phyloP scores from a whole-genome alignment of 1,140 invertebrate species.

The Bathynomus jamesi region DNA sequence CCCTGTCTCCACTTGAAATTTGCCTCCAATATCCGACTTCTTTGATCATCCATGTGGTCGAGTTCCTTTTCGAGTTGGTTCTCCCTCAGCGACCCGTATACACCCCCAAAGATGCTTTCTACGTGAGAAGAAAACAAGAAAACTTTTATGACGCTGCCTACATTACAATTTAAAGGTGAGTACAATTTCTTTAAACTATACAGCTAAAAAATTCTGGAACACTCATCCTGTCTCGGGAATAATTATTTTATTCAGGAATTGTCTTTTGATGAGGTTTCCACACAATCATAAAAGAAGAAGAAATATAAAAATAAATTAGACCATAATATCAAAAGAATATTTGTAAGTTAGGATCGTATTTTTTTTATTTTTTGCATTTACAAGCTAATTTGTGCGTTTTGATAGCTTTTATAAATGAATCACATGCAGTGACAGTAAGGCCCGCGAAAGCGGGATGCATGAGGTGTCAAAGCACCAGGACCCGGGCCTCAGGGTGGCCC shows the following conservation, averaged over 20 bases:
- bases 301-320: no score
- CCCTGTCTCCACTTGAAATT: conserved; percentile 52
- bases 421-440: no score
- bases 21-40: conserved; percentile 49
- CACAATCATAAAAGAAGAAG: not conserved
- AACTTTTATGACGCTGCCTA: not conserved
- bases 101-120: conserved; percentile 50
- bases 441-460: no score
- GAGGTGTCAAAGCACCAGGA: no score
- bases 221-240: not conserved
- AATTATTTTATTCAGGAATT: not conserved
- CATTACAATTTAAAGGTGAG: not conserved
- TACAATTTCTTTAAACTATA: not conserved
- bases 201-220: not conserved
- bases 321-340: no score
- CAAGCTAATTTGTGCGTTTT: no score
- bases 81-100: conserved; percentile 50
- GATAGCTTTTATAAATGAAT: no score
- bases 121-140: conserved; percentile 8
- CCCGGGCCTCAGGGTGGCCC: no score
- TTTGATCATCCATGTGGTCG: conserved; percentile 49
- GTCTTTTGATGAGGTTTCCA: not conserved
- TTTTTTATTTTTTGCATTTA: no score
- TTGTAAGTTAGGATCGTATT: no score
- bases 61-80: conserved; percentile 50